Evolutionary conservation across 2,113 vertebrate genomes (phyloP), one percentile per base, ranked within the genome.

Genomic region (Syngnathoides biaculeatus): DNA sequence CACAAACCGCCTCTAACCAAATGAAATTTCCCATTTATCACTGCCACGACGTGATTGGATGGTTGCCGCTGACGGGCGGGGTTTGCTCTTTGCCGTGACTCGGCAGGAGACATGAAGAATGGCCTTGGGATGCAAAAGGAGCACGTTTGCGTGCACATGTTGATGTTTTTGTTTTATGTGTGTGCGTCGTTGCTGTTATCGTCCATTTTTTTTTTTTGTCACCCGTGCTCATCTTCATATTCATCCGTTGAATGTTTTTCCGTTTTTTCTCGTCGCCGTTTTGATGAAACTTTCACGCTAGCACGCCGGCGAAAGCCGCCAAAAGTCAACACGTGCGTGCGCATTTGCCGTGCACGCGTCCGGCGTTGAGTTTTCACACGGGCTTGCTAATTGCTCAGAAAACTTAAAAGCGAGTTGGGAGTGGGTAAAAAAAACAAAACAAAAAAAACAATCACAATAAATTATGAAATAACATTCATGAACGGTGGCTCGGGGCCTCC

Each of bases 121-220:
- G 91, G 90, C 90, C 56, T 92, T 91, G 89, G 91, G 90, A 91
- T 92, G 88, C 88, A 92, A 91, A 89, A 82, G 80, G 66, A 74
- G 87, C 89, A 90, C 90, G 90, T 82, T 70, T 57, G 67, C 50
- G 0, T 61, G 0, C 62, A 68, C n/a, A 5, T 55, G 39, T 65
- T 11, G 42, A 2, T 63, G 61, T 68, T n/a, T 55, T 67, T 65
- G n/a, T n/a, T n/a, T n/a, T n/a, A n/a, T n/a, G n/a, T 64, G 22
- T 8, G 8, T 22, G 11, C 4, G 4, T 55, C 13, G 5, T n/a
- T 22, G 20, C 13, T 14, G 24, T 48, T 48, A 7, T 8, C 8
- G 2, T 43, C 35, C 13, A 17, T 68, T 22, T 38, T 38, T 45
- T 9, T n/a, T 14, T 11, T 3, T 35, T 11, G 64, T 65, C n/a